These are phyloP conservation scores for Myrmecobius fasciatus DNA, from an alignment of 2,113 vertebrate genomes.

Conservation along the genomic window DNA sequence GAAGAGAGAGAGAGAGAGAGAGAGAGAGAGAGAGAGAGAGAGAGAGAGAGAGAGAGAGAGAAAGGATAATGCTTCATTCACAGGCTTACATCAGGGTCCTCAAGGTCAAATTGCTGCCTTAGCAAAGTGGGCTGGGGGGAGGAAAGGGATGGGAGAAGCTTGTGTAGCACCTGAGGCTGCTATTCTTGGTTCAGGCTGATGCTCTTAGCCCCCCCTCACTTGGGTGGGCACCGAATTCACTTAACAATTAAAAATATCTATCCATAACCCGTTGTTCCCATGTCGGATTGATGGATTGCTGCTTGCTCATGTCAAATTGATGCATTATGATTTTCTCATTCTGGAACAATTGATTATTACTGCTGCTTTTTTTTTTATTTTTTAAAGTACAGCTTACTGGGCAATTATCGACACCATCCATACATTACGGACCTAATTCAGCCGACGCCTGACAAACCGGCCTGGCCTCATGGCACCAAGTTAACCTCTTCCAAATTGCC, in stretches of 20 bases:
- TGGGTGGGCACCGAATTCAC: neutral
- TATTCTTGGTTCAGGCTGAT: neutral
- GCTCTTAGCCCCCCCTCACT: neutral
- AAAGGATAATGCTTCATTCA: neutral
- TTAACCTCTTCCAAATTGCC: constrained; percentile 76
- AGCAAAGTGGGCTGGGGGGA: rapidly evolving
- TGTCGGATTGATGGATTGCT: constrained; percentile 75
- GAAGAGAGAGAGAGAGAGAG: too few relatives aligned
- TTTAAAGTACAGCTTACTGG: constrained; percentile 79
- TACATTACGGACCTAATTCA: constrained; percentile 74
- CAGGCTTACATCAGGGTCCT: neutral
- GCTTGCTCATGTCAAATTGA: constrained; percentile 75
- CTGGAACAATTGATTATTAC: constrained; percentile 79
- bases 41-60: neutral
- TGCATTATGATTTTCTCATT: constrained; percentile 79
- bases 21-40: too few relatives aligned
- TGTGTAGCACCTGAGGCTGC: neutral
- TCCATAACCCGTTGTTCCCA: constrained; percentile 63
- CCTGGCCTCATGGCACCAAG: constrained; percentile 56
- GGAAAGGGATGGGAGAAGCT: neutral
- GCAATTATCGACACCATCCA: constrained; percentile 72
- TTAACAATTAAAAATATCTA: neutral
- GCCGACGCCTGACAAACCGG: constrained; percentile 59
- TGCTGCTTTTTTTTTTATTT: constrained; percentile 69
- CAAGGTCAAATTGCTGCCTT: neutral